A percentile compares a stretch with the other conserved stretches of the same genome.
Evolutionary conservation across 2,888 invertebrate genomes (phyloP).

Genomic region (Temnothorax rugatulus): DNA sequence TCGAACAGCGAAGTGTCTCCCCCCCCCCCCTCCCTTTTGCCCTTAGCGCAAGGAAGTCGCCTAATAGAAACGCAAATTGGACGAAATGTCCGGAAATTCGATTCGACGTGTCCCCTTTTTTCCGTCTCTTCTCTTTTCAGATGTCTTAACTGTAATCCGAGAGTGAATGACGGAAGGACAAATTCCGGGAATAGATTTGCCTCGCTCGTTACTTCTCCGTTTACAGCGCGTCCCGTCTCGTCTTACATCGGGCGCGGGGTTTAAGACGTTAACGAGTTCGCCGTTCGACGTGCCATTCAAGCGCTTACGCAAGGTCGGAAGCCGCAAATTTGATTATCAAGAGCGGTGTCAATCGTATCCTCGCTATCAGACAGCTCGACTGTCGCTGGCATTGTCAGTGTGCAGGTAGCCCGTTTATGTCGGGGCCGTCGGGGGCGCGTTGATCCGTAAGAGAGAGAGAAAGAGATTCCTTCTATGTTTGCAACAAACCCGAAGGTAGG

Average conservation of each 20-base stretch:
- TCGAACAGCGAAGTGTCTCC: background rate
- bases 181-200: background rate
- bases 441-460: slow-evolving; percentile 45
- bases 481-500: slow-evolving; percentile 38
- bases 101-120: background rate
- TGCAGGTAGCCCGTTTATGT: slow-evolving; percentile 55
- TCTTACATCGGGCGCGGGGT: background rate
- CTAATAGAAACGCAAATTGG: slow-evolving; percentile 46
- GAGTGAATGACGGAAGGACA: background rate
- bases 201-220: background rate
- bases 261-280: slow-evolving; percentile 35
- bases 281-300: slow-evolving; percentile 40
- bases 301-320: slow-evolving; percentile 82
- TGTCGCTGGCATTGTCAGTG: slow-evolving; percentile 50
- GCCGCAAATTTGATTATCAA: slow-evolving; percentile 84
- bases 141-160: background rate
- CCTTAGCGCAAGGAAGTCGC: slow-evolving; percentile 23
- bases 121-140: background rate
- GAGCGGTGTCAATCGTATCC: slow-evolving; percentile 81
- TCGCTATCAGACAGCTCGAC: slow-evolving; percentile 69
- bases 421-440: slow-evolving; percentile 59
- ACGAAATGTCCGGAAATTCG: slow-evolving; percentile 15
- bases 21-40: background rate
- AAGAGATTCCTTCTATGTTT: slow-evolving; percentile 57
- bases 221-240: background rate